Evolutionary conservation across 2,797 vertebrate genomes (phyloP).

Genomic region (Chelidonichthys spinosus): DNA sequence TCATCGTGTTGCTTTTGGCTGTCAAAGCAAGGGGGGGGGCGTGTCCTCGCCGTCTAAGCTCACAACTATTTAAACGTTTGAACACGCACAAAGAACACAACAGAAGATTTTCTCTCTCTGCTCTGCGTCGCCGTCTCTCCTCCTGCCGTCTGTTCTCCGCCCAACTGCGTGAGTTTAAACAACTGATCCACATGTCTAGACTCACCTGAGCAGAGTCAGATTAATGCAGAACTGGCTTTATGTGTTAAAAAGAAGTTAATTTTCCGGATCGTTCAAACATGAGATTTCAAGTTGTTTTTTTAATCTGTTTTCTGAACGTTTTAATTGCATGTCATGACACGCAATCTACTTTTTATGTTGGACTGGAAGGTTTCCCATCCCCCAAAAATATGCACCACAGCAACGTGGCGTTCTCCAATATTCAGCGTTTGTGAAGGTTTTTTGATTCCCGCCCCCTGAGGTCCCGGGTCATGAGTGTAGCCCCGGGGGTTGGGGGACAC

Average conservation of each 20-base stretch:
- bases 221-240: no score
- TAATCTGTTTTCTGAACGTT: neutral
- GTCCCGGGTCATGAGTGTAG: slow-evolving; percentile 35
- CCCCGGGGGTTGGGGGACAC: neutral
- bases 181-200: neutral
- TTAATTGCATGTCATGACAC: neutral
- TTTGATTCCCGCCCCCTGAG: neutral
- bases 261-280: no score
- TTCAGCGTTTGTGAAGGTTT: neutral
- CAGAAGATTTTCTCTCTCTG: slow-evolving; percentile 25
- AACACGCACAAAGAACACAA: slow-evolving; percentile 18
- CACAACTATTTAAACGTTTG: slow-evolving; percentile 57
- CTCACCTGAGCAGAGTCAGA: neutral
- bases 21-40: slow-evolving; percentile 28
- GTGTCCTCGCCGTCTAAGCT: slow-evolving; percentile 45
- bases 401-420: no score
- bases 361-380: neutral
- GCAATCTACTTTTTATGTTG: neutral
- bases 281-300: neutral
- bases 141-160: no score
- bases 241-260: no score
- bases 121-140: slow-evolving; percentile 14
- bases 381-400: neutral
- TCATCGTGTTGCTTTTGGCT: neutral
- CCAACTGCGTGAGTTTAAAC: slow-evolving; percentile 68